Evolutionary conservation across 1,140 invertebrate genomes (phyloP).

Genomic region (Solenopsis fugax): DNA sequence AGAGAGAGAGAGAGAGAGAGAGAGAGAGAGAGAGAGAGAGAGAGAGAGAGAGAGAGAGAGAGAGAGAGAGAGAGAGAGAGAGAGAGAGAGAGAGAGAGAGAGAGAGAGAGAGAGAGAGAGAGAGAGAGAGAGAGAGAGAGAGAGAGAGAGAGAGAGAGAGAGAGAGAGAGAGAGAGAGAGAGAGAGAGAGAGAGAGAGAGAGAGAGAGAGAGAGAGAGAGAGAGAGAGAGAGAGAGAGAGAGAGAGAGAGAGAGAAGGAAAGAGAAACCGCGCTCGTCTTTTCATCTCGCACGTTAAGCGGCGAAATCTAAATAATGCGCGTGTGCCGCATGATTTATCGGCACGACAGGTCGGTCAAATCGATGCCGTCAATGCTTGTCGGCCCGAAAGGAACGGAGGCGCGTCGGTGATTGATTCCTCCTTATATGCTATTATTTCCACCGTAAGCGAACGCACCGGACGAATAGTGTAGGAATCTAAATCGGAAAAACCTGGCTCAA

Average conservation of each 20-base stretch:
- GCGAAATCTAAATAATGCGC: constrained; percentile 34
- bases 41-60: not conserved
- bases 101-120: not conserved
- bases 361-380: constrained; percentile 18
- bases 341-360: not conserved
- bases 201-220: not conserved
- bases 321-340: constrained; percentile 26
- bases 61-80: not conserved
- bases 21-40: not conserved
- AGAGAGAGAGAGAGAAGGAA: not conserved
- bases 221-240: not conserved
- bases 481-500: no score
- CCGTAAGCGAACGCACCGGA: not conserved
- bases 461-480: no score
- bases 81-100: not conserved
- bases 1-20: not conserved
- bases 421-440: constrained; percentile 17
- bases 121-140: not conserved
- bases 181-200: not conserved
- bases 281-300: not conserved
- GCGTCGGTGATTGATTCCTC: constrained; percentile 3
- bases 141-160: not conserved
- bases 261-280: not conserved
- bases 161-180: not conserved
- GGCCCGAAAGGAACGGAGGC: not conserved